phyloP scores from a whole-genome alignment of 2,888 invertebrate species.

The Drosophila melanosoma region DNA sequence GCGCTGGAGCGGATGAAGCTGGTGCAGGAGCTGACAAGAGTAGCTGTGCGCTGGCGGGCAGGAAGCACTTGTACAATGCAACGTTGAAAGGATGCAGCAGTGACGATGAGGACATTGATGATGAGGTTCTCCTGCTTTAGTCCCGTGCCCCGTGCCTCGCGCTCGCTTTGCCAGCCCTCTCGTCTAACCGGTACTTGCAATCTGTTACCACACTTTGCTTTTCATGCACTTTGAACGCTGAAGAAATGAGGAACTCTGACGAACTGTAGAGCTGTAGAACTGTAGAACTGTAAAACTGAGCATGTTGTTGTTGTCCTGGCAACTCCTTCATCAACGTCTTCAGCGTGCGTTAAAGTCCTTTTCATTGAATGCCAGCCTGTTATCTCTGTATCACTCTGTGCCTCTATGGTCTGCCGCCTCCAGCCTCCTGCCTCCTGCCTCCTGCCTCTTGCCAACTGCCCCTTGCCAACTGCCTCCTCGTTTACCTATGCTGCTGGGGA shows the following conservation, averaged over 20 bases:
- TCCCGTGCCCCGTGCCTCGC: neutral
- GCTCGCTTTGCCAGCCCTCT: neutral
- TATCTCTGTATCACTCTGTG: constrained; percentile 64
- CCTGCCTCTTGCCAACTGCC: too few relatives aligned
- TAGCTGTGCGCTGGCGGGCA: constrained; percentile 11
- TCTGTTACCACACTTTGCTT: constrained; percentile 74
- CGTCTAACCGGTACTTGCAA: constrained; percentile 42
- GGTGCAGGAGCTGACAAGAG: constrained; percentile 15
- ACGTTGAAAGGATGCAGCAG: constrained; percentile 38
- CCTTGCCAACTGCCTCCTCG: neutral
- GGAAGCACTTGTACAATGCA: constrained; percentile 21
- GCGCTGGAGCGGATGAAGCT: constrained; percentile 33
- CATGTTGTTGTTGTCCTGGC: constrained; percentile 15
- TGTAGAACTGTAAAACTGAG: too few relatives aligned
- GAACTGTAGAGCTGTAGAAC: too few relatives aligned
- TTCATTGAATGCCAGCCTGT: constrained; percentile 69
- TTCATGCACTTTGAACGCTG: constrained; percentile 48
- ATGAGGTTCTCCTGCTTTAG: neutral
- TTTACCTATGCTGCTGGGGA: constrained; percentile 42
- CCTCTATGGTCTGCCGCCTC: neutral
- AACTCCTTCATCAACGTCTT: constrained; percentile 53
- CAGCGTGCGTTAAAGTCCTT: constrained; percentile 62
- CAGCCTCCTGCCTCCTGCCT: too few relatives aligned
- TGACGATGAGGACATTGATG: constrained; percentile 11
- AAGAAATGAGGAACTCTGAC: constrained; percentile 5